phyloP scores from a whole-genome alignment of 1,140 invertebrate genomes.

The Saccostrea glomerata region DNA sequence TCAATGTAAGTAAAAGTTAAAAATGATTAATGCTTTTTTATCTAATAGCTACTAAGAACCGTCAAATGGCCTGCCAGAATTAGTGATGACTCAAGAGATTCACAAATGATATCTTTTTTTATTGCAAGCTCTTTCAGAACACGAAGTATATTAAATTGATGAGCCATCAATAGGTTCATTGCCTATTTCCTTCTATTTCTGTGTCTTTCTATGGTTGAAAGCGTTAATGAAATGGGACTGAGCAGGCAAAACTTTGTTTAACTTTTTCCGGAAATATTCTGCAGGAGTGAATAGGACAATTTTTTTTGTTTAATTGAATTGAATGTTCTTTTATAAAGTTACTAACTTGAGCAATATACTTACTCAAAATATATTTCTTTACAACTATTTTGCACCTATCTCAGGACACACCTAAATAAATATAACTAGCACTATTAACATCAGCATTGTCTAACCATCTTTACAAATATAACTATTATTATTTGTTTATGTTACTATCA shows the following conservation, averaged over 20 bases:
- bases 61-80: not conserved
- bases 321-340: not conserved
- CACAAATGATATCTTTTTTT: not conserved
- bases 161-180: not conserved
- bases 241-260: too few species aligned
- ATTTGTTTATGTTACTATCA: not conserved
- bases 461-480: not conserved
- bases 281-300: not conserved
- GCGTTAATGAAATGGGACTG: not conserved
- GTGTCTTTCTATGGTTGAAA: not conserved
- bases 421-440: not conserved
- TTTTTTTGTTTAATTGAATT: not conserved
- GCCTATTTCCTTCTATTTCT: not conserved
- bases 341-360: not conserved
- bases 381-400: not conserved
- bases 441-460: too few species aligned
- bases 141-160: slow-evolving; percentile 7
- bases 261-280: not conserved
- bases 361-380: not conserved
- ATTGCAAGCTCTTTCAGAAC: not conserved
- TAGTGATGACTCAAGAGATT: not conserved
- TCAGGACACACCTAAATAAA: not conserved
- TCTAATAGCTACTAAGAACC: not conserved
- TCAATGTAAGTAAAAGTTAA: not conserved
- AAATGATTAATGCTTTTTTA: slow-evolving; percentile 18